Percentiles rank a stretch among this genome's conserved stretches.
phyloP scores from a whole-genome alignment of 1,140 invertebrate genomes.

The Aphidius ervi region DNA sequence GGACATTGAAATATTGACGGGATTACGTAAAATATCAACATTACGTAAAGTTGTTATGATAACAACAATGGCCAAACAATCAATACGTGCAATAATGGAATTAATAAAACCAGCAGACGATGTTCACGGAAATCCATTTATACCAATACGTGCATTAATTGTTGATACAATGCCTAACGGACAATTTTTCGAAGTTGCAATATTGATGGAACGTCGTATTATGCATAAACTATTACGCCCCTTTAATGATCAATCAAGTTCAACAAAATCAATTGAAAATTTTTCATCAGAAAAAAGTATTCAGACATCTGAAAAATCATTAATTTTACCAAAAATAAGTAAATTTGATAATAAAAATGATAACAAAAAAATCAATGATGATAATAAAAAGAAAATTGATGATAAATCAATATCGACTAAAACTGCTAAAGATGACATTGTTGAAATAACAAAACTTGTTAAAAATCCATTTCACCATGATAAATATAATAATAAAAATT shows the following conservation, averaged over 20 bases:
- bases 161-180: slow-evolving; percentile 46
- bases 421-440: not conserved
- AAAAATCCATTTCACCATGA: slow-evolving; percentile 22
- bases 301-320: not conserved
- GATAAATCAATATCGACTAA: too few relatives aligned
- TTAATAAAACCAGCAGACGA: slow-evolving; percentile 40
- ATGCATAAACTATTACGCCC: slow-evolving; percentile 32
- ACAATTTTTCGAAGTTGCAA: slow-evolving; percentile 46
- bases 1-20: slow-evolving; percentile 45
- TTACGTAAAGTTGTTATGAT: slow-evolving; percentile 46
- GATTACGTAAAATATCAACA: slow-evolving; percentile 40
- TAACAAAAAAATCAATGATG: not conserved
- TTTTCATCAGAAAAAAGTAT: not conserved
- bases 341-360: not conserved
- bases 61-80: slow-evolving; percentile 50
- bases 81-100: slow-evolving; percentile 48
- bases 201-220: slow-evolving; percentile 43
- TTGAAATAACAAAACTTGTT: not conserved
- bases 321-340: too few relatives aligned
- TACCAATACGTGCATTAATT: slow-evolving; percentile 43
- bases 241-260: slow-evolving; percentile 6
- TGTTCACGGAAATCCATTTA: slow-evolving; percentile 42
- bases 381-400: not conserved
- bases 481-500: not conserved
- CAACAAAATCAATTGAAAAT: not conserved